Evolutionary conservation across 2,797 vertebrate genomes (phyloP).

Genomic region (Hydrophis major): DNA sequence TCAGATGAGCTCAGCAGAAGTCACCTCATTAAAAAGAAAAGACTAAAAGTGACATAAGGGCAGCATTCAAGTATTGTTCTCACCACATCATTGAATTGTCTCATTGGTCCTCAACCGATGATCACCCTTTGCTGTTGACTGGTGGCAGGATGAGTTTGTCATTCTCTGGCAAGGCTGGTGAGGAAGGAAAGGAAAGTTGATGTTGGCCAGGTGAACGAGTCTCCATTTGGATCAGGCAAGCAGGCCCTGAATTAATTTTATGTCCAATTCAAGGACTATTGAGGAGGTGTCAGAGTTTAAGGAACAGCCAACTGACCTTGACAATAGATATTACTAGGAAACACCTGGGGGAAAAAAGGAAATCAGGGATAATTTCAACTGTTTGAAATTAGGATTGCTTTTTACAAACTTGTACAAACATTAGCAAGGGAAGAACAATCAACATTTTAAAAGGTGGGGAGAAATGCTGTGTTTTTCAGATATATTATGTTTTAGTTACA

Average conservation of each 20-base stretch:
- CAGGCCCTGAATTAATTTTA: constrained; percentile 66
- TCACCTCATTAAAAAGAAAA: constrained; percentile 57
- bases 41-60: constrained; percentile 55
- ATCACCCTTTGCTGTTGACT: constrained; percentile 39
- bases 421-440: constrained; percentile 39
- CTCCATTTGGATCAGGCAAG: constrained; percentile 71
- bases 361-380: constrained; percentile 51
- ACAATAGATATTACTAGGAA: constrained; percentile 71
- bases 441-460: constrained; percentile 12
- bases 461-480: constrained; percentile 24
- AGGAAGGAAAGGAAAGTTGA: constrained; percentile 80
- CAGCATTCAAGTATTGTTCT: constrained; percentile 54
- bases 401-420: constrained; percentile 37
- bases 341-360: constrained; percentile 74
- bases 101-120: constrained; percentile 35
- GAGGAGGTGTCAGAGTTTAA: constrained; percentile 48
- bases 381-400: background rate
- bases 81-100: constrained; percentile 56
- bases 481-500: constrained; percentile 15
- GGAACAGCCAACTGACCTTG: constrained; percentile 26
- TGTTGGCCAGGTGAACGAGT: constrained; percentile 70
- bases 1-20: constrained; percentile 67
- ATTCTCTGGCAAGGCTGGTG: constrained; percentile 73
- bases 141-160: constrained; percentile 61
- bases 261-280: constrained; percentile 59